Evolutionary conservation across 2,888 invertebrate genomes (phyloP).

Genomic region (Drosophila acutilabella): DNA sequence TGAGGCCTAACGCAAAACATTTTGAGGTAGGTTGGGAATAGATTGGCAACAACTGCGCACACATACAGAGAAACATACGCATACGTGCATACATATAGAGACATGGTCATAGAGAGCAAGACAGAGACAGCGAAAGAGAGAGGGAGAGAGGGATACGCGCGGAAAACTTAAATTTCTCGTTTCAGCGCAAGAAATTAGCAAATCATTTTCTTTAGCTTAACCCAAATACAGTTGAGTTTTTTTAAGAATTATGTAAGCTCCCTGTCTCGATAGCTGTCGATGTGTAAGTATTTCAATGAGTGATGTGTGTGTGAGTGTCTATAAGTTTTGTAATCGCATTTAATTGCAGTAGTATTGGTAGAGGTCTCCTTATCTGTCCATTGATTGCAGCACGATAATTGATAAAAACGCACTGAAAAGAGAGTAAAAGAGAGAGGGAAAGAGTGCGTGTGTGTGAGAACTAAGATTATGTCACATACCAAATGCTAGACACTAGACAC

Average conservation of each 20-base stretch:
- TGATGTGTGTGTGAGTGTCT: slow-evolving; percentile 17
- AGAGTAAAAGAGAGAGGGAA: slow-evolving; percentile 42
- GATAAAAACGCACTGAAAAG: slow-evolving; percentile 39
- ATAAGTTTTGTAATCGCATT: slow-evolving; percentile 62
- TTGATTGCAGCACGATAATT: slow-evolving; percentile 61
- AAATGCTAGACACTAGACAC: slow-evolving; percentile 18
- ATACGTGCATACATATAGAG: neutral
- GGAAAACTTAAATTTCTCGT: slow-evolving; percentile 79
- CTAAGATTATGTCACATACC: slow-evolving; percentile 54
- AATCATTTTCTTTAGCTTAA: slow-evolving; percentile 78
- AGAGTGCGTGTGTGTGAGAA: slow-evolving; percentile 39
- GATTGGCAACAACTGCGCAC: slow-evolving; percentile 76
- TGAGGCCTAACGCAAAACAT: slow-evolving; percentile 82
- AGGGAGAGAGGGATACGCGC: slow-evolving; percentile 45
- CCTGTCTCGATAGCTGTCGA: slow-evolving; percentile 53
- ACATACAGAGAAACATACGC: slow-evolving; percentile 51
- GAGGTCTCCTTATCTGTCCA: slow-evolving; percentile 66
- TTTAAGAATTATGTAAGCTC: slow-evolving; percentile 69
- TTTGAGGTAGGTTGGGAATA: slow-evolving; percentile 84
- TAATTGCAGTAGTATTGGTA: slow-evolving; percentile 39
- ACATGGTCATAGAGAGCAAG: slow-evolving; percentile 1
- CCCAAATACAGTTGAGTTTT: slow-evolving; percentile 69
- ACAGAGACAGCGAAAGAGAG: neutral
- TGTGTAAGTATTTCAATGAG: slow-evolving; percentile 7
- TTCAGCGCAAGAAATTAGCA: slow-evolving; percentile 76